Evolutionary conservation across 1,140 invertebrate genomes (phyloP), one percentile per base, ranked within the genome.

Genomic region (Saxidomus purpurata): DNA sequence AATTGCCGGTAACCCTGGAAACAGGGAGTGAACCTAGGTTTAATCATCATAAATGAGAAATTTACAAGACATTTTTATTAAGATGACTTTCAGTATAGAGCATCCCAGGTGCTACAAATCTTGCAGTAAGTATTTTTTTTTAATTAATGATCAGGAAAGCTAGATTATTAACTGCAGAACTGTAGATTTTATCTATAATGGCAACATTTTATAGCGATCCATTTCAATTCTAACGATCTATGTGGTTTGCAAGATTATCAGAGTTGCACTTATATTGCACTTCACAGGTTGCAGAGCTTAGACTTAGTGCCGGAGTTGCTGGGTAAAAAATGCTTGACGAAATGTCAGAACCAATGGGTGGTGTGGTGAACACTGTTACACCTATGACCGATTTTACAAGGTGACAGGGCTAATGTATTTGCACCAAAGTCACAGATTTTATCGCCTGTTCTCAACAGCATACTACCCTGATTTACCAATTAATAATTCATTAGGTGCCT

Each of bases 381-480:
- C n/a, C n/a, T n/a, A n/a, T n/a, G n/a, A n/a, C n/a, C n/a, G n/a
- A n/a, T n/a, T n/a, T n/a, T n/a, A n/a, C n/a, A n/a, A n/a, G n/a
- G n/a, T n/a, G n/a, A n/a, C n/a, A n/a, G 43, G 17, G 43, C 17
- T 47, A 17, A 47, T 17, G 19, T 55, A 55, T 55, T n/a, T 55
- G 19, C 52, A 55, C 52, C 3, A 22, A 55, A 19, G 63, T 67
- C 4, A 31, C 25, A 34, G 1, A 67, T 67, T 67, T 67, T 9
- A n/a, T 28, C 38, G 36, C 15, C 34, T 38, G 34, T 71, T 40
- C 34, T 77, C 74, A 28, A 49, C 74, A 77, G 74, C 47, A 49
- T 19, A 9, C 74, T 77, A 77, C 74, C 74, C 74, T 71, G 74
- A 77, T 77, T 77, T 25, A 77, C 74, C 74, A 49, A 77, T 77